Evolutionary conservation across 2,113 vertebrate genomes (phyloP), one percentile per base, ranked within the genome.

Genomic region (Oreochromis tanganicae): DNA sequence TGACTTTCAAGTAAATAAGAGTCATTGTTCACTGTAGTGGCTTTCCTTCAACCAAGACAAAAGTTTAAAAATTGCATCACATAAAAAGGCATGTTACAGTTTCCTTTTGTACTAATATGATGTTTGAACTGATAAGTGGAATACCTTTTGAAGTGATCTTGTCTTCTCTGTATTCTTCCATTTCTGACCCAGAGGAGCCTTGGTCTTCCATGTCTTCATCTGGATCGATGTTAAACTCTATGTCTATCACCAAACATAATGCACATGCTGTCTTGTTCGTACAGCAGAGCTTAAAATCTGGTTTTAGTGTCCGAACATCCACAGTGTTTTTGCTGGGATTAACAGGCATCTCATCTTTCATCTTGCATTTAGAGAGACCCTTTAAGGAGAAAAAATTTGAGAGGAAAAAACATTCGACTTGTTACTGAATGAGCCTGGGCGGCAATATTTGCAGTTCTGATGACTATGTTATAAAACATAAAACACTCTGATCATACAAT

Each of bases 241-340:
- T 24, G 2, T 81, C 75, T 73, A 97, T 96, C 55, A 90, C 89
- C 83, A 99, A 93, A 63, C 98, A 99, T 7, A 97, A 93, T 5
- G 34, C 59, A 21, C 97, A 98, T 14, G 80, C 2, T 3, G 5
- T 50, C 0, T 0, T 1, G 2, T 94, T 87, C 11, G 73, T 17
- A 83, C 97, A 97, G 87, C 95, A 96, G 66, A 98, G 92, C 1
- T 93, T 92, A 5, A 97, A 93, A 83, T 94, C 59, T 7, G 96
- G 83, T 14, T 80, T 61, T 14, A 95, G 54, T 29, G 5, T 43
- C 2, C 43, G 83, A 73, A 97, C 89, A 9, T 92, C 61, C 83
- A 96, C 91, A 17, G 6, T 68, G 4, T 84, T 50, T 10, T 81
- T 21, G 4, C 21, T 10, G 3, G 73, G 46, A 52, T 52, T 3